Evolutionary conservation across 2,888 invertebrate species (phyloP), one percentile per base, ranked within the genome.

Genomic region (Sisyra nigra): DNA sequence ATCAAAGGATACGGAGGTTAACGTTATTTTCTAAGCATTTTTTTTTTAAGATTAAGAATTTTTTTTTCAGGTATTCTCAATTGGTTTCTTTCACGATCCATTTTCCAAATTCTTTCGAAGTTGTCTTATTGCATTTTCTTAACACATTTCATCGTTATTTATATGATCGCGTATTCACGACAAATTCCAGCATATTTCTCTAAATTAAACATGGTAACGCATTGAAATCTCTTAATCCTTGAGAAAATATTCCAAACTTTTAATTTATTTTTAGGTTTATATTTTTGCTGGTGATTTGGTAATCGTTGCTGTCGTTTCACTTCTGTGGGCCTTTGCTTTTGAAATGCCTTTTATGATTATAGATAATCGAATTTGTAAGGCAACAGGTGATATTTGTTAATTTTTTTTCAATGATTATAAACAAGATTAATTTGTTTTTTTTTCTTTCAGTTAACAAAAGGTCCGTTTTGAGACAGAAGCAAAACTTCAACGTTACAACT

Each of bases 1-100:
- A 56, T 50, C 1, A 55, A 60, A 46, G 65, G 65, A 32, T 61
- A 58, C 50, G 62, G 61, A 54, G 62, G 63, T 62, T n/a, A 48
- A 46, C 35, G 8, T 4, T 37, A 15, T 9, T 15, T 18, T 9
- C 15, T n/a, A n/a, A n/a, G n/a, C n/a, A n/a, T n/a, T n/a, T n/a
- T n/a, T n/a, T 35, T 35, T 5, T 14, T n/a, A 10, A 35, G 14
- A 15, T 35, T 15, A 35, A 35, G 8, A 35, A 13, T 5, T 38
- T 1, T 15, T 5, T 54, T 55, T 17, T 59, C 15, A 46, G 46
- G 46, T 14, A 42, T 43, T 4, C 34, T 48, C 4, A 45, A 49
- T 24, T 15, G 14, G 19, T 46, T 49, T 11, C 17, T 49, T 2
- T 48, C 48, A 3, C 18, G 45, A 24, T 41, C 47, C 8, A 24